Evolutionary conservation across 2,888 invertebrate species (phyloP).

Genomic region (Eristalis intricaria): DNA sequence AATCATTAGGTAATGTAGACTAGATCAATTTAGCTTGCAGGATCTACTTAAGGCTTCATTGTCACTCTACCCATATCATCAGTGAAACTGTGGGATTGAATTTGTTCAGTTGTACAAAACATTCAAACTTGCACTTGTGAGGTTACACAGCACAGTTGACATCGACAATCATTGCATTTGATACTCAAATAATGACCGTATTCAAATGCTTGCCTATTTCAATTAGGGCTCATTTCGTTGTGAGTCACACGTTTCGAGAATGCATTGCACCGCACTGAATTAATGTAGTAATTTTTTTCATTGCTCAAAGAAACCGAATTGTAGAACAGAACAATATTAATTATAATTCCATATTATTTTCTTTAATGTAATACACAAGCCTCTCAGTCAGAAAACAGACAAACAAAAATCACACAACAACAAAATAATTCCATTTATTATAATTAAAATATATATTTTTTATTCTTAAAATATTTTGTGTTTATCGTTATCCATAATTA

Average conservation of each 20-base stretch:
- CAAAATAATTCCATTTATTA: slow-evolving; percentile 69
- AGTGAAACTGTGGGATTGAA: background rate
- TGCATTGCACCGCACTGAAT: background rate
- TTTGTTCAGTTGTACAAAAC: background rate
- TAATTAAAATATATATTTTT: slow-evolving; percentile 67
- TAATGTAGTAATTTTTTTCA: background rate
- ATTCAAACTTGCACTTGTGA: background rate
- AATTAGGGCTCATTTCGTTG: background rate
- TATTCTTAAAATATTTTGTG: slow-evolving; percentile 60
- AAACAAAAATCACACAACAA: slow-evolving; percentile 46
- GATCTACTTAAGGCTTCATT: too few species aligned
- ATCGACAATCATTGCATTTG: background rate
- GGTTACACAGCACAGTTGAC: background rate
- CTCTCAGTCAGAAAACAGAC: slow-evolving; percentile 63
- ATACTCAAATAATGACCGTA: background rate
- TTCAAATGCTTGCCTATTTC: background rate
- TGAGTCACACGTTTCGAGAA: background rate
- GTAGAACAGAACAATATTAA: slow-evolving; percentile 69
- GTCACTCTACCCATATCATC: too few species aligned
- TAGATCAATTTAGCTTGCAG: too few species aligned
- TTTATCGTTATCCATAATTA: slow-evolving; percentile 50
- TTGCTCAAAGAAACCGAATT: slow-evolving; percentile 36
- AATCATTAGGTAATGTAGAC: too few species aligned
- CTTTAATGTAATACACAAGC: slow-evolving; percentile 64
- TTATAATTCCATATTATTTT: slow-evolving; percentile 70